Percentiles rank a stretch among this genome's conserved stretches.
These are phyloP conservation scores for Australoheros scitulus DNA, from an alignment of 2,113 vertebrate species.

Conservation along the genomic window DNA sequence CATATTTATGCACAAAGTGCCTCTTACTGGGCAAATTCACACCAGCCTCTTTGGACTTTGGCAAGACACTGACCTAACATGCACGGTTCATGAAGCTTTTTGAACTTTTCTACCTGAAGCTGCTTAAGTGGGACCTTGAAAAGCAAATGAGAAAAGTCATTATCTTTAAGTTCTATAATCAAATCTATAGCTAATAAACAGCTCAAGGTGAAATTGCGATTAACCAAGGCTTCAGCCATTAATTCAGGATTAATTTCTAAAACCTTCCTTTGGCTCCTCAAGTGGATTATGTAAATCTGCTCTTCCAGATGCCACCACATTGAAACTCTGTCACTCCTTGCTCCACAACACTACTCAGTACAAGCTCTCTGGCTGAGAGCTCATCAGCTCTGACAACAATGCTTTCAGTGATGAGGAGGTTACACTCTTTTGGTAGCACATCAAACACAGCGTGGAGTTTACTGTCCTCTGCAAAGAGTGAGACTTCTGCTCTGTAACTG, in stretches of 20 bases:
- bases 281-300: constrained; percentile 31
- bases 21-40: neutral
- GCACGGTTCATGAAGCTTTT: neutral
- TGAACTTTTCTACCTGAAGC: neutral
- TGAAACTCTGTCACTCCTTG: constrained; percentile 7
- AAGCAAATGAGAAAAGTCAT: neutral
- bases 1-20: neutral
- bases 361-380: neutral
- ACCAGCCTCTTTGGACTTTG: neutral
- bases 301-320: neutral
- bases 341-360: constrained; percentile 4
- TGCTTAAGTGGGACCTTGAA: neutral
- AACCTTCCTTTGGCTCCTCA: constrained; percentile 8
- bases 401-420: neutral
- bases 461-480: constrained; percentile 5
- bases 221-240: neutral
- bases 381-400: neutral
- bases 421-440: constrained; percentile 4
- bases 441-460: constrained; percentile 16
- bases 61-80: neutral
- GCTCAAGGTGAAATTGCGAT: neutral
- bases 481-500: neutral
- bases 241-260: neutral
- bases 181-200: neutral
- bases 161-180: neutral